Conservation (phyloP, 2,113 vertebrate genomes). For the Clarias gariepinus region DNA sequence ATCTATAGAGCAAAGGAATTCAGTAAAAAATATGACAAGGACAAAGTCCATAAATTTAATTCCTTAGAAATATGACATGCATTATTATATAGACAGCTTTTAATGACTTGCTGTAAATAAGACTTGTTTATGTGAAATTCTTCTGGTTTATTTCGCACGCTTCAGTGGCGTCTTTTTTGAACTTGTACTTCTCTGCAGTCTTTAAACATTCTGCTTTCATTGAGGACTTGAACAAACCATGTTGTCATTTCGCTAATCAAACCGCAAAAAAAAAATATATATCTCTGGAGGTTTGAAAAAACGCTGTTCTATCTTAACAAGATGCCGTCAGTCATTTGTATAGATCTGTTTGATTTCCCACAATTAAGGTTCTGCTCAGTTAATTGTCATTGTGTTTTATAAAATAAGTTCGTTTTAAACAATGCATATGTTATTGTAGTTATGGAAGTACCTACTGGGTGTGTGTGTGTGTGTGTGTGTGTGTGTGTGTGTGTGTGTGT, state of each 20-base stretch:
- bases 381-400: neutral
- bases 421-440: neutral
- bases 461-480: too few relatives aligned
- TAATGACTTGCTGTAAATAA: neutral
- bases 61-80: neutral
- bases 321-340: neutral
- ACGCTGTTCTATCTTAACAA: neutral
- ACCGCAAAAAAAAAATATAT: neutral
- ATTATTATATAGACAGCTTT: too few relatives aligned
- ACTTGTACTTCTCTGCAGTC: neutral
- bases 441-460: too few relatives aligned
- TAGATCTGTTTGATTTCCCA: neutral
- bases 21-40: neutral
- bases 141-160: neutral
- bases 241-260: neutral
- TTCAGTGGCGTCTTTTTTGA: neutral
- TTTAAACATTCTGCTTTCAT: neutral
- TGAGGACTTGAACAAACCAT: neutral
- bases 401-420: neutral
- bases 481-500: too few relatives aligned
- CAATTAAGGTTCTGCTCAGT: neutral
- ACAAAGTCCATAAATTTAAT: neutral
- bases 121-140: neutral
- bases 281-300: neutral
- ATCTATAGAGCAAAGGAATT: neutral